Evolutionary conservation across 2,888 invertebrate genomes (phyloP).

Genomic region (Xestia rhomboidea): DNA sequence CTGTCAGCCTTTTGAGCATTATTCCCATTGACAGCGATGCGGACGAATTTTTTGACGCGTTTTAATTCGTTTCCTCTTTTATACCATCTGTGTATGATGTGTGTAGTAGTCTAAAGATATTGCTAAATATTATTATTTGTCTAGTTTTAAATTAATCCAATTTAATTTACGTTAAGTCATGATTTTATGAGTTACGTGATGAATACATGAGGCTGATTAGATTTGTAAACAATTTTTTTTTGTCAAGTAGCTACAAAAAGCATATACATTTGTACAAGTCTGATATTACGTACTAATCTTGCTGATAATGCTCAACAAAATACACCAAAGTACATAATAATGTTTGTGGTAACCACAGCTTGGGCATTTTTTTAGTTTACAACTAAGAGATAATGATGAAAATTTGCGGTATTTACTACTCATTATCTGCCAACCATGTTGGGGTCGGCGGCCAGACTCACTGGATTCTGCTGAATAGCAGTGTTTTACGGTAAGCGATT

Average conservation of each 20-base stretch:
- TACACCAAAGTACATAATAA: conserved; percentile 23
- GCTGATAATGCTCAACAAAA: neutral
- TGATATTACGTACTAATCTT: conserved; percentile 6
- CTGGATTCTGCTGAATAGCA: neutral
- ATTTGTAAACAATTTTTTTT: neutral
- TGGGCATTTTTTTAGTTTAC: conserved; percentile 10
- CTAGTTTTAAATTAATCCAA: neutral
- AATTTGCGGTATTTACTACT: neutral
- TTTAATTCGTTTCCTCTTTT: neutral
- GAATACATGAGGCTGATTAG: neutral
- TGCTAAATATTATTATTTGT: no score
- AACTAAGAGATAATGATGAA: neutral
- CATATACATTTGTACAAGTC: neutral
- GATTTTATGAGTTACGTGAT: neutral
- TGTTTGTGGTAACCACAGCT: conserved; percentile 11
- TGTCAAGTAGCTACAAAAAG: neutral
- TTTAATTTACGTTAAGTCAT: neutral
- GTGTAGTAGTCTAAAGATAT: no score
- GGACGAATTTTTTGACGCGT: neutral
- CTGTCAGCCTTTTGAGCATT: neutral
- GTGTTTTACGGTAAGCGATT: neutral
- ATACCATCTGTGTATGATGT: no score
- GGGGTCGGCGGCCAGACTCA: neutral
- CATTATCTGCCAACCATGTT: neutral
- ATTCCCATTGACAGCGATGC: neutral